Conservation (phyloP, 35 echinoderm and acorn worm genomes). For the Diadema setosum region DNA sequence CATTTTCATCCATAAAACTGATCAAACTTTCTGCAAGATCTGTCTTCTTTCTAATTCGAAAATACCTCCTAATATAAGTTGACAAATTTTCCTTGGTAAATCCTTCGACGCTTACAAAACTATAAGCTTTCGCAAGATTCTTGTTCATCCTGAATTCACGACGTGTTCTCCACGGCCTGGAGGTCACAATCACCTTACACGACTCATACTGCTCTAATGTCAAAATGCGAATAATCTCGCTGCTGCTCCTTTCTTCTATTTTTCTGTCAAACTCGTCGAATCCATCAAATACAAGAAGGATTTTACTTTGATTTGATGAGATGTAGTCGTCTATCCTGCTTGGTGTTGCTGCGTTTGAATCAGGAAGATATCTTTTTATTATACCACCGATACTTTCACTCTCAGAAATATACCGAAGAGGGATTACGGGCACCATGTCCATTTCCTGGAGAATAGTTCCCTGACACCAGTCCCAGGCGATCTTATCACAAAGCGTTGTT, state of each 20-base stretch:
- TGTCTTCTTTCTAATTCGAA: background rate
- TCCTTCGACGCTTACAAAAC: background rate
- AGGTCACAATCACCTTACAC: too few relatives aligned
- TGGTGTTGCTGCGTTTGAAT: background rate
- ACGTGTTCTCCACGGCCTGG: too few relatives aligned
- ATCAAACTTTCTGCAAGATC: background rate
- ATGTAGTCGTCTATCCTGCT: background rate
- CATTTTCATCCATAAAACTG: background rate
- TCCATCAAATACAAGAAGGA: background rate
- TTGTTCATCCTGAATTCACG: background rate
- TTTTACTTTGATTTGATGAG: background rate
- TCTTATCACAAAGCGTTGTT: background rate
- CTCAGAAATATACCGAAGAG: background rate
- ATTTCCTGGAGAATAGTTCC: background rate
- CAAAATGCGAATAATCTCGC: too few relatives aligned
- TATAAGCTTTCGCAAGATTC: background rate
- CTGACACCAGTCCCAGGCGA: background rate
- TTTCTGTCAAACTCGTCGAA: background rate
- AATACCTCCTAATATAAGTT: background rate
- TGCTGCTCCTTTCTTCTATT: too few relatives aligned
- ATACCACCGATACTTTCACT: background rate
- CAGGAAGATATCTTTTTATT: background rate
- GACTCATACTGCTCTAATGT: too few relatives aligned
- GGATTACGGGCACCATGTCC: background rate
- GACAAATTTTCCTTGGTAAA: background rate